phyloP scores from a whole-genome alignment of 2,797 vertebrate genomes.

The Eulemur albifrons region DNA sequence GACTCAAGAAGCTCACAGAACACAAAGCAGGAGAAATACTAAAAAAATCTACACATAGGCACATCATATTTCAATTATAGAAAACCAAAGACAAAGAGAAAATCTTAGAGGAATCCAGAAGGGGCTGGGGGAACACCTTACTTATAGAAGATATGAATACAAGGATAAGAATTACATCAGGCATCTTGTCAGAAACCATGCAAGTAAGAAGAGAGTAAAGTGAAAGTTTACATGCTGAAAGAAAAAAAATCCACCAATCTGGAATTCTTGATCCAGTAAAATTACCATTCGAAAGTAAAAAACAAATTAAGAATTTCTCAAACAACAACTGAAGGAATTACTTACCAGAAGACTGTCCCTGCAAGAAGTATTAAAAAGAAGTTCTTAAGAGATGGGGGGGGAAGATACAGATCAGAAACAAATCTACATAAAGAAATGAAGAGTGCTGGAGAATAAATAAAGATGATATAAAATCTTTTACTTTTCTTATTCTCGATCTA shows the following conservation, averaged over 20 bases:
- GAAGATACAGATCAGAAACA: background rate
- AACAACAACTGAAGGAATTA: background rate
- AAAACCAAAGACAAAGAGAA: background rate
- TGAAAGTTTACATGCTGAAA: background rate
- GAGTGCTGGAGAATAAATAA: background rate
- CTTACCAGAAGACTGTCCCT: background rate
- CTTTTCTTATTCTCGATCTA: background rate
- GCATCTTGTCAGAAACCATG: background rate
- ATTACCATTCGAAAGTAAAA: background rate
- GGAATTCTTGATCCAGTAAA: background rate
- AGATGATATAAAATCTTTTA: background rate
- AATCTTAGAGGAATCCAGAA: background rate
- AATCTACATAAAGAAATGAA: conserved; percentile 4
- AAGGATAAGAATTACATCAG: background rate
- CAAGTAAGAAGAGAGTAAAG: background rate
- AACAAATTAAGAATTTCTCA: background rate
- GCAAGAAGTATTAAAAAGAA: background rate
- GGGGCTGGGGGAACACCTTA: background rate
- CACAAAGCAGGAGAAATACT: background rate
- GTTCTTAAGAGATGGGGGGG: background rate
- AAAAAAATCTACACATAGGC: background rate
- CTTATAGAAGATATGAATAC: background rate
- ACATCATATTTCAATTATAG: background rate
- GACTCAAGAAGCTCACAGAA: background rate
- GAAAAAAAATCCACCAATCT: background rate